Evolutionary conservation across 2,113 vertebrate genomes (phyloP), one percentile per base, ranked within the genome.

Genomic region (Cairina moschata): DNA sequence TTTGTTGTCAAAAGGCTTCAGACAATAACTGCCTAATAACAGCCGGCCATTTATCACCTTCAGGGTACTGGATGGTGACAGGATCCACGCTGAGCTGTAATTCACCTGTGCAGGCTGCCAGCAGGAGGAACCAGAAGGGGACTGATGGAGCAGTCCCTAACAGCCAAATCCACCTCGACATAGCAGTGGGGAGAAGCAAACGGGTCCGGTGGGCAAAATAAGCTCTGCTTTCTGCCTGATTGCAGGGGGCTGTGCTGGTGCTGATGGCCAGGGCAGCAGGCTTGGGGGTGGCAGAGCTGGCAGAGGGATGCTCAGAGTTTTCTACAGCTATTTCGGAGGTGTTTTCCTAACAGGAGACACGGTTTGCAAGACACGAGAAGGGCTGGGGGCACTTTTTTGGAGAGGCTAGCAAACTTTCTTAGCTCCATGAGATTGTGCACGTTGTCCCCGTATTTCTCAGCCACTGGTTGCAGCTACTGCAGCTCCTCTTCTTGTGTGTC

Each of bases 1-100:
- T 95, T 93, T 75, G 54, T 20, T 48, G 66, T 72, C 74, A 55
- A 95, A 90, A 88, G 72, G 55, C 65, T 86, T 88, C 68, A 77
- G 67, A 66, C 81, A 65, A 77, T 78, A 83, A 84, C 58, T 73
- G 73, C 62, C 68, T 82, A 73, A 82, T 81, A 89, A 79, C 55
- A 73, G 65, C 17, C 78, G 83, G 78, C 58, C 32, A 20, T 32
- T 93, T 90, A 44, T 52, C 67, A 54, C 86, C 83, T 88, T 68
- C 50, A 63, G 73, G 56, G 34, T 77, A 8, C 44, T 76, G 23
- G n/a, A 28, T 40, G 72, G 85, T 26, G 8, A 68, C 56, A 63
- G 81, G 31, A 23, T 58, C 71, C 44, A 3, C 15, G 62, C n/a
- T 29, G 62, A 88, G 83, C 10, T 54, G 72, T 69, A 96, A 85